Evolutionary conservation across 2,113 vertebrate species (phyloP).

Genomic region (Salvator merianae): DNA sequence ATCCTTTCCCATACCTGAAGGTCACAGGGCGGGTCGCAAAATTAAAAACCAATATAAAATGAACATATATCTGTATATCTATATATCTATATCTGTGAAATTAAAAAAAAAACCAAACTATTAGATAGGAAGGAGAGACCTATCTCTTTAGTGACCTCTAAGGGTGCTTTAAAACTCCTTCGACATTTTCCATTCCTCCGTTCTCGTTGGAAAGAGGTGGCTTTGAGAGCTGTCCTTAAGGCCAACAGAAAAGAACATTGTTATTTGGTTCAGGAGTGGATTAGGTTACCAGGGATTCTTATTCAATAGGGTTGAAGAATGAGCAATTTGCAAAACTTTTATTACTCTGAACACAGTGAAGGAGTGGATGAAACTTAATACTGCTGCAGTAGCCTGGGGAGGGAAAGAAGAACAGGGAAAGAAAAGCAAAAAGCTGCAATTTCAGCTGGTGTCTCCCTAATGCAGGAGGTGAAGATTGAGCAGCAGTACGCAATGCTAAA

Average conservation of each 20-base stretch:
- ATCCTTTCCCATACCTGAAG: no score
- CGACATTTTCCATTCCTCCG: neutral
- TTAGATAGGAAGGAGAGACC: no score
- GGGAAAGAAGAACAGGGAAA: no score
- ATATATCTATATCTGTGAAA: no score
- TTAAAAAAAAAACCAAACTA: no score
- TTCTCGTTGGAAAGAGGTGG: neutral
- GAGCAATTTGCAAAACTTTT: slow-evolving; percentile 34
- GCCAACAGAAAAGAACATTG: neutral
- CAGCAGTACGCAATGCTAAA: neutral
- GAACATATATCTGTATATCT: no score
- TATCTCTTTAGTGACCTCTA: neutral
- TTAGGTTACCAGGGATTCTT: slow-evolving; percentile 18
- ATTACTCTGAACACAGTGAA: slow-evolving; percentile 4
- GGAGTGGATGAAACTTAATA: slow-evolving; percentile 28
- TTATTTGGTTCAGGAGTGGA: neutral
- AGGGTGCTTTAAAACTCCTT: neutral
- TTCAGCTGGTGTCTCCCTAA: neutral
- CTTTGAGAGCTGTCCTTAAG: neutral
- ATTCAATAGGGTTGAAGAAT: slow-evolving; percentile 26
- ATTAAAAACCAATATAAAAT: no score
- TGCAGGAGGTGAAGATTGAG: slow-evolving; percentile 21
- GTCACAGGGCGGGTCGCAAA: no score
- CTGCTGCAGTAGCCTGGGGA: slow-evolving; percentile 7
- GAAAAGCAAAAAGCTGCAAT: neutral